Conservation (phyloP, 2,888 invertebrate species). For the Morinoia aosen region DNA sequence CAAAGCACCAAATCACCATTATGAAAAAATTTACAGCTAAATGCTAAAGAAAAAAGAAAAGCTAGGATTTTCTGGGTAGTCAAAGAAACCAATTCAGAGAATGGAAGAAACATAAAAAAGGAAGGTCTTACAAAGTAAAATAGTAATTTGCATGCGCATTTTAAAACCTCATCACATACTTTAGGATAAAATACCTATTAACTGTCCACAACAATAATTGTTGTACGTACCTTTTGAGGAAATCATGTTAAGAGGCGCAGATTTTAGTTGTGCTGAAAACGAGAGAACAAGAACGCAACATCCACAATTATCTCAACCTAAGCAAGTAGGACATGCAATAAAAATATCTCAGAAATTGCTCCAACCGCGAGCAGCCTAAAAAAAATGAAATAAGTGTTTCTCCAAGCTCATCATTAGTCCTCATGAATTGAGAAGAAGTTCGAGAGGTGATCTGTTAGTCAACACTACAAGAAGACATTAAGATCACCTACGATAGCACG, state of each 20-base stretch:
- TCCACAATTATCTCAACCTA: not conserved
- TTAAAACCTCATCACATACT: not conserved
- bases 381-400: not conserved
- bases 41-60: not conserved
- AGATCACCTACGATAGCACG: not conserved
- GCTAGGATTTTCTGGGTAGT: not conserved
- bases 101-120: not conserved
- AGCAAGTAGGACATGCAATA: not conserved
- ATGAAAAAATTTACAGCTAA: not conserved
- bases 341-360: not conserved
- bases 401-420: not conserved
- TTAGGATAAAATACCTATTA: not conserved
- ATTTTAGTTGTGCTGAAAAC: not conserved
- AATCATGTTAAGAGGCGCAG: no score
- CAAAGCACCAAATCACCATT: not conserved
- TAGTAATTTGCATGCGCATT: not conserved
- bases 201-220: not conserved
- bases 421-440: no score
- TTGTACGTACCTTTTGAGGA: not conserved
- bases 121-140: not conserved
- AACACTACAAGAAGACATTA: not conserved
- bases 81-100: not conserved
- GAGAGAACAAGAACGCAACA: not conserved
- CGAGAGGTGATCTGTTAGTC: no score
- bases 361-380: not conserved